Evolutionary conservation across 2,113 vertebrate genomes (phyloP), one percentile per base, ranked within the genome.

Genomic region (Carassius carassius): DNA sequence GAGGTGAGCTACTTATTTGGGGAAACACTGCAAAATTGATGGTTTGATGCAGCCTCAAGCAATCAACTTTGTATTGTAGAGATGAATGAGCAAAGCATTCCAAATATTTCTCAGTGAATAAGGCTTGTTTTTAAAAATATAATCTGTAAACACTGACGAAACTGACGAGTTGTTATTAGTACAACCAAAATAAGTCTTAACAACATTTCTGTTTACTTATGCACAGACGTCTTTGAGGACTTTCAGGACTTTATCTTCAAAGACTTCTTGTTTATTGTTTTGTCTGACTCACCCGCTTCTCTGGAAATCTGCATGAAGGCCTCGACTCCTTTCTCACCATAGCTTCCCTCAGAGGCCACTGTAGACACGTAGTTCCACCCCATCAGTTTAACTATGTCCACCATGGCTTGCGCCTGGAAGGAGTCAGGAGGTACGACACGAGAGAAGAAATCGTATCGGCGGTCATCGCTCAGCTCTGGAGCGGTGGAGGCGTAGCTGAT

Each of bases 391-490:
- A 99, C 97, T 29, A 99, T 99, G 92, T 99, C 98, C 92, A 99
- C 98, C 97, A 99, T 99, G 81, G 98, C 98, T 93, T 99, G 98
- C 65, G 98, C 97, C 94, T 99, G 98, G 92, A 99, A 99, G 47
- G 98, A 99, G 90, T 99, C 98, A 0, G 98, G 98, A 58, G 98
- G 98, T 85, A 99, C 98, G 92, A 99, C 98, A 0, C 98, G 95
- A 4, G 98, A 99, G 95, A 99, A 99, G 95, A 99, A 99, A 93
- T 99, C 98, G 63, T 99, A 99, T 80, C 98, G 96, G 21, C 97
- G 94, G 92, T 99, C 98, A 49, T 99, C 98, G 56, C 98, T 99
- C 92, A 99, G 87, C 93, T 99, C 98, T 0, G 98, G 98, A 77
- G 98, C 98, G 0, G 98, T 99, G 78, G 98, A 99, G 10, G 98